A percentile compares a stretch with the other conserved stretches of the same genome.
phyloP scores from a whole-genome alignment of 2,888 invertebrate species.

The Drosophila mimica region DNA sequence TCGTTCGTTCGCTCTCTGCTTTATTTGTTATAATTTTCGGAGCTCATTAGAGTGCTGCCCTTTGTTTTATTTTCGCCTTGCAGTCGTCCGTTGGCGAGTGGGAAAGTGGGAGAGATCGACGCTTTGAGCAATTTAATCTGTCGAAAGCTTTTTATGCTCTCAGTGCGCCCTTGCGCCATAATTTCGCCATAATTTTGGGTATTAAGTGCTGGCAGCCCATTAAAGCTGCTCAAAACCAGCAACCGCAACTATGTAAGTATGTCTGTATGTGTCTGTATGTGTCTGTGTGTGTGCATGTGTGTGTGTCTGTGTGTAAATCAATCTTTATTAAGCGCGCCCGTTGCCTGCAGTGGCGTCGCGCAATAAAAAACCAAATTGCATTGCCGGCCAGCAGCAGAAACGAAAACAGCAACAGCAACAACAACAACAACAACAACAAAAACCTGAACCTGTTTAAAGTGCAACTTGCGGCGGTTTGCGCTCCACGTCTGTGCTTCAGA shows the following conservation, averaged over 20 bases:
- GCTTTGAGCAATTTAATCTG: constrained; percentile 9
- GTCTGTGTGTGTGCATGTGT: constrained; percentile 17
- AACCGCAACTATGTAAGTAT: constrained; percentile 15
- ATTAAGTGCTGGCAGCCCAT: constrained; percentile 46
- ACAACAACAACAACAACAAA: constrained; percentile 27
- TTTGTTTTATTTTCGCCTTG: not conserved
- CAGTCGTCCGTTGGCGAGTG: not conserved
- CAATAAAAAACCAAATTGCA: constrained; percentile 69
- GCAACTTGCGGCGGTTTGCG: constrained; percentile 61
- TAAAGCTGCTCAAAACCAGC: constrained; percentile 33
- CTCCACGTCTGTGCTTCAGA: constrained; percentile 53
- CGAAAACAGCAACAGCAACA: constrained; percentile 28
- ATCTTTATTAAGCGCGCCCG: constrained; percentile 70
- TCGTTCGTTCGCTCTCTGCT: not conserved
- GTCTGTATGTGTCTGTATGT: constrained; percentile 16
- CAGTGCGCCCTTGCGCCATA: constrained; percentile 37
- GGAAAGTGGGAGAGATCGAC: constrained; percentile 7
- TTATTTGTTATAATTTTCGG: constrained; percentile 13
- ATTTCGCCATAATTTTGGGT: constrained; percentile 55
- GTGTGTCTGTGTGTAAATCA: constrained; percentile 69
- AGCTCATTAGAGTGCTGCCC: constrained; percentile 27
- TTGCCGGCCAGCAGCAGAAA: constrained; percentile 38
- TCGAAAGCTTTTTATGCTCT: constrained; percentile 20
- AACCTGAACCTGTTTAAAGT: constrained; percentile 65
- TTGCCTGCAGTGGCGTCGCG: constrained; percentile 60